A percentile compares a stretch with the other conserved stretches of the same genome.
Evolutionary conservation across 2,113 vertebrate genomes (phyloP).

Genomic region (Alethe diademata): DNA sequence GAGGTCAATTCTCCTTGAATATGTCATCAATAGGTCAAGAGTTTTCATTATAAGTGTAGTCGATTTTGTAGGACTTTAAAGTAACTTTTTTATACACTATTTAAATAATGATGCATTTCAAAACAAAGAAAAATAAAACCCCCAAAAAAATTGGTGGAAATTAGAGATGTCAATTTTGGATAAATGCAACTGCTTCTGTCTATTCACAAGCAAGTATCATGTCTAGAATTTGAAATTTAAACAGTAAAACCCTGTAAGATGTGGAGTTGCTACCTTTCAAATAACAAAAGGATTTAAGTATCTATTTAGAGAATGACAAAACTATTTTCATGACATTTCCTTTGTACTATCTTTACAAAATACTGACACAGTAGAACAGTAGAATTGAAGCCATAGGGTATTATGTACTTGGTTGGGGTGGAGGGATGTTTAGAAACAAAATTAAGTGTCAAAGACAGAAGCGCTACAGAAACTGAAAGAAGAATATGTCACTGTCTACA

Average conservation of each 20-base stretch:
- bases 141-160: neutral
- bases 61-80: neutral
- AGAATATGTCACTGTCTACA: neutral
- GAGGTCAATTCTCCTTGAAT: neutral
- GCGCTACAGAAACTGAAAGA: neutral
- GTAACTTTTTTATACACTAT: neutral
- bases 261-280: neutral
- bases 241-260: neutral
- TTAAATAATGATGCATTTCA: neutral
- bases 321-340: neutral
- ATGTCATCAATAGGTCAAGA: neutral
- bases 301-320: neutral
- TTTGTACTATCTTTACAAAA: neutral
- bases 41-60: neutral
- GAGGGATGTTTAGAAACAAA: neutral
- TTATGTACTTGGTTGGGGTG: neutral
- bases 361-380: neutral
- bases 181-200: neutral
- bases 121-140: neutral
- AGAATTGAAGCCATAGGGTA: neutral
- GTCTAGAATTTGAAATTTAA: neutral
- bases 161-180: neutral
- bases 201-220: neutral
- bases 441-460: neutral
- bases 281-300: neutral